Evolutionary conservation across 2,888 invertebrate species (phyloP), one percentile per base, ranked within the genome.

Genomic region (Magallana nippona): DNA sequence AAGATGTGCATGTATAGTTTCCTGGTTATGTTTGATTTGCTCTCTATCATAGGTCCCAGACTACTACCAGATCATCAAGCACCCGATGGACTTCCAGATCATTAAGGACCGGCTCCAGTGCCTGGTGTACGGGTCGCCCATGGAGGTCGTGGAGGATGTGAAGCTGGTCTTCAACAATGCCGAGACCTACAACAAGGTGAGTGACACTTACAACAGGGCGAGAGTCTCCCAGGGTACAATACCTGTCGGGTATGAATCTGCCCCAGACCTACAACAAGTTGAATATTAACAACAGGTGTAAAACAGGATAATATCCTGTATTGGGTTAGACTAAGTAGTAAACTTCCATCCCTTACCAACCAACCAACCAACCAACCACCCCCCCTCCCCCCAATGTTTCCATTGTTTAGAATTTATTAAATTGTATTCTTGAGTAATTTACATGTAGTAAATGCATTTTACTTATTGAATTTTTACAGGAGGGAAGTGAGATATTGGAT

Each of bases 71-170:
- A 97, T 98, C 89, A 98, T 99, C 92, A 97, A 97, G 94, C 96
- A 96, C 89, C 99, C 99, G 86, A 98, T 99, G 97, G 99, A 99
- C 95, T 96, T 99, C 88, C 97, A 97, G 92, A 98, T 98, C 58
- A 98, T 99, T 92, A 97, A 97, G 94, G 96, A 97, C 94, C 97
- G 97, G 78, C 89, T 92, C 81, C 88, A 89, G 32, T 89, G 91
- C 55, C 86, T 92, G 15, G 90, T 90, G 71, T 94, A 94, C 83
- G 90, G 91, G 11, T 90, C 91, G 0, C 89, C 91, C 8, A 89
- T 92, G 58, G 91, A 93, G 82, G 93, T 93, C 84, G 86, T 94
- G 11, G 91, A 92, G 79, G 94, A 93, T 85, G 89, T 93, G 13
- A 89, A 91, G 17, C 89, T 92, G 57, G 89, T 94, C 83, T 93